Evolutionary conservation across 1,140 invertebrate species (phyloP), one percentile per base, ranked within the genome.

Genomic region (Aphidius ervi): DNA sequence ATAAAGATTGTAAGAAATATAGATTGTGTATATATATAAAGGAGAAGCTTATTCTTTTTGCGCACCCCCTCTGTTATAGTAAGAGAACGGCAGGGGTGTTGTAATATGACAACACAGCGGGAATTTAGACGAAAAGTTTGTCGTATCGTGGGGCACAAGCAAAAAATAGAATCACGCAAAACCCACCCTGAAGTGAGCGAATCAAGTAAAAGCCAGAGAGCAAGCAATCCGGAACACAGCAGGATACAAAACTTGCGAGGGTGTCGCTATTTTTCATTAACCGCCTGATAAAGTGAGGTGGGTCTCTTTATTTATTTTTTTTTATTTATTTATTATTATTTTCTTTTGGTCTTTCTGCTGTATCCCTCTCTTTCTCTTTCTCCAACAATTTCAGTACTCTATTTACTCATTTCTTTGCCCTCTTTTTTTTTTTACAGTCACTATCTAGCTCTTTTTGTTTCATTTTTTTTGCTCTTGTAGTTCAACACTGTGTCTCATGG

Each of bases 241-340:
- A 53, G 70, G 73, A 64, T 62, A 67, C 56, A 56, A 54, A 65
- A 64, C 63, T 65, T 63, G 53, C 61, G 67, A 73, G 69, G 72
- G 67, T 72, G 71, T 74, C 68, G 71, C 71, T 74, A 74, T 75
- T 76, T 76, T 74, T 75, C 74, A 76, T 76, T 76, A 76, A 72
- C 71, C 69, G 65, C 60, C 64, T 67, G 68, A 76, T 75, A 69
- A 64, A 70, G 67, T 65, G 65, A 60, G 46, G 23, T 45, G 52
- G 43, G 31, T n/a, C 52, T 47, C 39, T 16, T 31, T 23, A 48
- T 58, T 54, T 43, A 62, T 66, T 60, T 59, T 63, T 53, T 60
- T 59, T 63, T 53, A 66, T 68, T 63, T 53, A 66, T 68, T 62
- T 72, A 72, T 71, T 71, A 68, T 72, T 71, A 39, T 40, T 50